These are phyloP conservation scores for Drosophila kurseongensis DNA, from an alignment of 1,140 invertebrate species.

Conservation along the genomic window DNA sequence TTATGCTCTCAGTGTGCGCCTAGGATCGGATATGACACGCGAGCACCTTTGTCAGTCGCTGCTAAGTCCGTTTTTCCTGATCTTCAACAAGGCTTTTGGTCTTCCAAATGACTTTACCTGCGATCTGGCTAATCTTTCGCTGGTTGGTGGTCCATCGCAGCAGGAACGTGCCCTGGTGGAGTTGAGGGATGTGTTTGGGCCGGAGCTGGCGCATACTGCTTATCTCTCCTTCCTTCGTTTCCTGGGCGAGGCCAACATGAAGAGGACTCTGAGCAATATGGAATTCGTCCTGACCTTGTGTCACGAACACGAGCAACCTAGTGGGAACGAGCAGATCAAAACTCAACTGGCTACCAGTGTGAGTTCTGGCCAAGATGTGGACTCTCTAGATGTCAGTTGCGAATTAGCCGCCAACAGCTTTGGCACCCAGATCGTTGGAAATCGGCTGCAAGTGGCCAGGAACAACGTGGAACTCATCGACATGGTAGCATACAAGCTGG, in stretches of 20 bases:
- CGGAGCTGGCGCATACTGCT: constrained; percentile 92
- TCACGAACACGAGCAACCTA: constrained; percentile 87
- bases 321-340: constrained; percentile 15
- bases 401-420: constrained; percentile 88
- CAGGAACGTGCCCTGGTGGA: constrained; percentile 89
- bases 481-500: constrained; percentile 89
- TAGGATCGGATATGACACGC: constrained; percentile 94
- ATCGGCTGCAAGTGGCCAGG: constrained; percentile 91
- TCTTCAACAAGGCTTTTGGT: constrained; percentile 92
- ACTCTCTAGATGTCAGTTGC: constrained; percentile 48
- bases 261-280: constrained; percentile 90
- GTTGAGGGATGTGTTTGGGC: constrained; percentile 91
- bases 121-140: constrained; percentile 58
- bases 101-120: constrained; percentile 87
- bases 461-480: constrained; percentile 86
- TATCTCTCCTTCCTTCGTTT: constrained; percentile 93
- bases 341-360: constrained; percentile 4
- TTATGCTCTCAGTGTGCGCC: constrained; percentile 91
- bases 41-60: constrained; percentile 90
- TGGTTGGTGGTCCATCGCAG: constrained; percentile 25
- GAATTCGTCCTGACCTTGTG: constrained; percentile 92
- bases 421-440: constrained; percentile 92
- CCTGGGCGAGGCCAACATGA: constrained; percentile 90
- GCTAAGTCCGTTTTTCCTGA: constrained; percentile 92
- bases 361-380: constrained; percentile 32